A percentile compares a stretch with the other conserved stretches of the same genome.
Conservation (phyloP, 1,140 invertebrate species). For the Drosophila gunungcola region DNA sequence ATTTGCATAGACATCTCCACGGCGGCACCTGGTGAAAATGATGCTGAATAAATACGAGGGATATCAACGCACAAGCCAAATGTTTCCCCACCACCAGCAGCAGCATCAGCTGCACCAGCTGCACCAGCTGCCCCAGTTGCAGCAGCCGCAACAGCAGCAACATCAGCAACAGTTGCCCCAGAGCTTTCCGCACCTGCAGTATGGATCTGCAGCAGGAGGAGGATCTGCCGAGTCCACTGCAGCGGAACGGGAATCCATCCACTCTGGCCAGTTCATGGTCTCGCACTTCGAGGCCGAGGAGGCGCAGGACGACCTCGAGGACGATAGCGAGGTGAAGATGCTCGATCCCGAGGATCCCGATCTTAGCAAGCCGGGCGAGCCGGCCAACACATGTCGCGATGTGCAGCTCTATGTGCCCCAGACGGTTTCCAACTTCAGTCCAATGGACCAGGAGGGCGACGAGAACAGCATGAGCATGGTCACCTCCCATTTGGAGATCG, state of each 20-base stretch:
- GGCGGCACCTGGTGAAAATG: conserved; percentile 54
- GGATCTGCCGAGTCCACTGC: conserved; percentile 48
- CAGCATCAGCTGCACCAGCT: conserved; percentile 45
- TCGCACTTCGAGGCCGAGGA: conserved; percentile 97
- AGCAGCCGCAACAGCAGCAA: conserved; percentile 23
- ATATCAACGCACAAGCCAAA: conserved; percentile 74
- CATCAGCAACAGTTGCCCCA: conserved; percentile 14
- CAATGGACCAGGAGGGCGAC: conserved; percentile 65
- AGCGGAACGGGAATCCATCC: conserved; percentile 90
- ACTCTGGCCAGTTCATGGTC: conserved; percentile 99
- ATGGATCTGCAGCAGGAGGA: conserved; percentile 14
- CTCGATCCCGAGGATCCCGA: conserved; percentile 87
- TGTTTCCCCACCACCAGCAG: conserved; percentile 66
- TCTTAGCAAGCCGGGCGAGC: conserved; percentile 63
- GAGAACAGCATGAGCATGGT: conserved; percentile 79
- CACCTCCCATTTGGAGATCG: conserved; percentile 91
- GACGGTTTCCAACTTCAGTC: conserved; percentile 50
- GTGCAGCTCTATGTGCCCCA: conserved; percentile 79
- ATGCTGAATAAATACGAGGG: conserved; percentile 78
- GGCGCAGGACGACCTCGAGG: conserved; percentile 94
- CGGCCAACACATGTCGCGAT: conserved; percentile 74
- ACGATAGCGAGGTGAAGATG: conserved; percentile 86
- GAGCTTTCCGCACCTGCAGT: conserved; percentile 55
- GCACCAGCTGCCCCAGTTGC: conserved; percentile 26
- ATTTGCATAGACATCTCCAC: conserved; percentile 23